Evolutionary conservation across 2,113 vertebrate genomes (phyloP).

Genomic region (Atlantisia rogersi): DNA sequence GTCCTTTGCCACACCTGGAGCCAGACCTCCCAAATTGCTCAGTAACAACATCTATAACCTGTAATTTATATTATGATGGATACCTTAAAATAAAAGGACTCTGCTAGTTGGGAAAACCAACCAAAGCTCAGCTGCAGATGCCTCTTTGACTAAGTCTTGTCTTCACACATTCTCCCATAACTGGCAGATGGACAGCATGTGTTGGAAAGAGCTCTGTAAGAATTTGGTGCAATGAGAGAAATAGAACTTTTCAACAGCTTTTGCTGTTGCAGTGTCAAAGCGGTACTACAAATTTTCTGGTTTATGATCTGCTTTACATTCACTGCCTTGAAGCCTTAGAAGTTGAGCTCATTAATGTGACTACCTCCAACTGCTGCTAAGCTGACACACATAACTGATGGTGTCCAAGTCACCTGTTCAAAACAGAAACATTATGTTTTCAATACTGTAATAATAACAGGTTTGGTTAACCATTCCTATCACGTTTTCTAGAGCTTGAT

Average conservation of each 20-base stretch:
- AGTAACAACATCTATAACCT: neutral
- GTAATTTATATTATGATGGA: neutral
- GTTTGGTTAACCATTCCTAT: neutral
- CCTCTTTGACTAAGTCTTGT: neutral
- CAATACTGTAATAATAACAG: neutral
- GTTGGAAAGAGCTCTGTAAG: neutral
- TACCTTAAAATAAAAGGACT: neutral
- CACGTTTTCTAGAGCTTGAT: neutral
- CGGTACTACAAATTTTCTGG: neutral
- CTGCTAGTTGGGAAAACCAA: neutral
- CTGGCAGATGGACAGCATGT: neutral
- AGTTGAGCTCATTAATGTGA: neutral
- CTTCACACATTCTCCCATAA: neutral
- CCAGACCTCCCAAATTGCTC: neutral
- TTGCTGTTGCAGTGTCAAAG: neutral
- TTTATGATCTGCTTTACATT: neutral
- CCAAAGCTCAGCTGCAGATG: rapidly evolving
- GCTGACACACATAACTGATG: neutral
- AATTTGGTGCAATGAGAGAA: neutral
- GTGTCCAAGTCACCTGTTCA: neutral
- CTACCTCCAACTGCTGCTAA: neutral
- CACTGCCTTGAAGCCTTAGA: neutral
- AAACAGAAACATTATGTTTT: neutral
- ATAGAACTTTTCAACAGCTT: neutral
- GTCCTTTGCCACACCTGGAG: neutral